phyloP scores from a whole-genome alignment of 2,888 invertebrate genomes.

The Nineta flava region DNA sequence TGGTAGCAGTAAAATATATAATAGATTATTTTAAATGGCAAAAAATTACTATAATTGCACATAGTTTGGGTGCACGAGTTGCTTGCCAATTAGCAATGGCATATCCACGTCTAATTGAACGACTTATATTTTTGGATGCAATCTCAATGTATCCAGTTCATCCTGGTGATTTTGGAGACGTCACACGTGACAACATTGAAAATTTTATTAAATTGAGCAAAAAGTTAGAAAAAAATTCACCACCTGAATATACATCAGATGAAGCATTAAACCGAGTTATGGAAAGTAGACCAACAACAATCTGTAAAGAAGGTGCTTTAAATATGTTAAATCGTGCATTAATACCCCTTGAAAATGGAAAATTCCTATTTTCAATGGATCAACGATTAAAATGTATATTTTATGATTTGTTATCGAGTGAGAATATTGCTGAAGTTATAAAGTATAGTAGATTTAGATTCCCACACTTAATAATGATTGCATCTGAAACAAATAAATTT shows the following conservation, averaged over 20 bases:
- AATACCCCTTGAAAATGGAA: constrained; percentile 25
- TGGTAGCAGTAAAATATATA: constrained; percentile 22
- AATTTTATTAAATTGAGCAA: constrained; percentile 21
- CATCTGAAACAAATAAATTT: constrained; percentile 9
- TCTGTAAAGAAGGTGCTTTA: constrained; percentile 31
- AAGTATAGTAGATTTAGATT: constrained; percentile 20
- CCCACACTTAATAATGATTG: constrained; percentile 24
- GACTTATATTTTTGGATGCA: constrained; percentile 29
- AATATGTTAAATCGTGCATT: constrained; percentile 32
- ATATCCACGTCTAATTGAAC: constrained; percentile 27
- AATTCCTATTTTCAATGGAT: constrained; percentile 38
- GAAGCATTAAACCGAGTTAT: constrained; percentile 32
- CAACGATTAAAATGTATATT: constrained; percentile 29
- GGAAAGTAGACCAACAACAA: constrained; percentile 22
- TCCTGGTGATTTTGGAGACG: constrained; percentile 15
- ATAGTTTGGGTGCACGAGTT: constrained; percentile 34
- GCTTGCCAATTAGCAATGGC: constrained; percentile 24
- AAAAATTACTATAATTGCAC: constrained; percentile 23
- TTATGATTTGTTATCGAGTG: constrained; percentile 23
- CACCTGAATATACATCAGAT: constrained; percentile 27
- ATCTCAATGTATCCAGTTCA: constrained; percentile 18
- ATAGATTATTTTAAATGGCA: constrained; percentile 20
- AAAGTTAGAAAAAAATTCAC: constrained; percentile 14
- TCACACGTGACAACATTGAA: constrained; percentile 24
- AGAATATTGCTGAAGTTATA: constrained; percentile 24